phyloP scores from a whole-genome alignment of 2,113 vertebrate species.

The Rhea pennata region DNA sequence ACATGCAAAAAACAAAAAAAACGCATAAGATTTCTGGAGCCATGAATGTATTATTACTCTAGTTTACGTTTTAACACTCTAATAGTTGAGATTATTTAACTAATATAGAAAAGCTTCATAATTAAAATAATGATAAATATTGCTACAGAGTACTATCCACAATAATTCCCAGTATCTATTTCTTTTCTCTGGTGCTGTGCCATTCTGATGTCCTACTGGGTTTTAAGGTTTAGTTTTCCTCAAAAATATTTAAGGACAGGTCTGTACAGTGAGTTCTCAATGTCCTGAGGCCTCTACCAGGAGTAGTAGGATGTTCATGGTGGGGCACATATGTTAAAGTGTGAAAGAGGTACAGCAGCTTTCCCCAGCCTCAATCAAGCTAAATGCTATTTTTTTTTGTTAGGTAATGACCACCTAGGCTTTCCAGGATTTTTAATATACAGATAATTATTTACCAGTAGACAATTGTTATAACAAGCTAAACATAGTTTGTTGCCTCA shows the following conservation, averaged over 20 bases:
- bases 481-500: not conserved
- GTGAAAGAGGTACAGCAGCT: not conserved
- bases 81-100: not conserved
- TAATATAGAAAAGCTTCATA: not conserved
- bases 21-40: not conserved
- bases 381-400: not conserved
- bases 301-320: not conserved
- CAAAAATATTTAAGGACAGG: not conserved
- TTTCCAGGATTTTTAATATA: not conserved
- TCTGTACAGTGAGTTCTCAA: not conserved
- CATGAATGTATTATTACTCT: not conserved
- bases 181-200: not conserved
- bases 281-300: not conserved
- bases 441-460: not conserved
- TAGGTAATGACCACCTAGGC: not conserved
- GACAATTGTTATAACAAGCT: not conserved
- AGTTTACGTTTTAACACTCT: not conserved
- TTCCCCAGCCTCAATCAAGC: not conserved
- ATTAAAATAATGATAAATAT: not conserved
- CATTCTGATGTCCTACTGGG: not conserved
- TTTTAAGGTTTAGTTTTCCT: not conserved
- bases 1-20: not conserved
- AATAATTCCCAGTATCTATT: not conserved
- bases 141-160: not conserved
- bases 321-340: not conserved